phyloP scores from a whole-genome alignment of 1,140 invertebrate species.

The Drosophila malerkotliana region DNA sequence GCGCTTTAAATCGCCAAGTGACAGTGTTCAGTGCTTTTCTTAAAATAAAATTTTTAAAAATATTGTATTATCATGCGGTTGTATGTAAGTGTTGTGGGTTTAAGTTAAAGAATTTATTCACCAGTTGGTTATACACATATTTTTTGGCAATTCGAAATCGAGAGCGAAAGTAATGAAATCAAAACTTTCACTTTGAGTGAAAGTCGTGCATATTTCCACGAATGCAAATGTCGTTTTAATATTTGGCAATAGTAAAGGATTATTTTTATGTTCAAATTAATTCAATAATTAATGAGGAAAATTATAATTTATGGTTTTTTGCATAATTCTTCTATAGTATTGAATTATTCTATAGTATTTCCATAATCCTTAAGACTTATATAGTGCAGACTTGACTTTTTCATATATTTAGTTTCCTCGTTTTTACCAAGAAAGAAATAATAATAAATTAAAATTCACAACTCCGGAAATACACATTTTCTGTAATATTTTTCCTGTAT shows the following conservation, averaged over 20 bases:
- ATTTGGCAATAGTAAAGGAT: slow-evolving; percentile 13
- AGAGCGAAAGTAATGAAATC: slow-evolving; percentile 59
- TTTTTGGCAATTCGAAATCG: slow-evolving; percentile 39
- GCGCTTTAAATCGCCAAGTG: slow-evolving; percentile 41
- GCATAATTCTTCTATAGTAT: too few species aligned
- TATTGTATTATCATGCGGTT: slow-evolving; percentile 41
- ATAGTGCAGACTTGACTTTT: too few species aligned
- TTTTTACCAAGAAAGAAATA: too few species aligned
- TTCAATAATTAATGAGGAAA: too few species aligned
- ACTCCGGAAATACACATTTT: too few species aligned
- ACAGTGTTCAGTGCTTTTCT: slow-evolving; percentile 45
- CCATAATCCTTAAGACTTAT: too few species aligned
- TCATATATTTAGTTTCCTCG: too few species aligned
- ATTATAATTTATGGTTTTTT: too few species aligned
- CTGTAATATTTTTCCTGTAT: too few species aligned
- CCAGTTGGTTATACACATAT: background rate
- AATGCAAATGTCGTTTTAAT: slow-evolving; percentile 46
- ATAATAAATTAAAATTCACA: too few species aligned
- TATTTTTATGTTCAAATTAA: background rate
- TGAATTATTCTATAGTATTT: too few species aligned
- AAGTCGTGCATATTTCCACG: slow-evolving; percentile 45
- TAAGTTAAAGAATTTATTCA: background rate
- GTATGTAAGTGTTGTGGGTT: slow-evolving; percentile 55
- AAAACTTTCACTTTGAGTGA: slow-evolving; percentile 74
- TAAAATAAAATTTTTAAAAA: slow-evolving; percentile 5